phyloP scores from a whole-genome alignment of 2,113 vertebrate genomes.

The Chroicocephalus ridibundus region DNA sequence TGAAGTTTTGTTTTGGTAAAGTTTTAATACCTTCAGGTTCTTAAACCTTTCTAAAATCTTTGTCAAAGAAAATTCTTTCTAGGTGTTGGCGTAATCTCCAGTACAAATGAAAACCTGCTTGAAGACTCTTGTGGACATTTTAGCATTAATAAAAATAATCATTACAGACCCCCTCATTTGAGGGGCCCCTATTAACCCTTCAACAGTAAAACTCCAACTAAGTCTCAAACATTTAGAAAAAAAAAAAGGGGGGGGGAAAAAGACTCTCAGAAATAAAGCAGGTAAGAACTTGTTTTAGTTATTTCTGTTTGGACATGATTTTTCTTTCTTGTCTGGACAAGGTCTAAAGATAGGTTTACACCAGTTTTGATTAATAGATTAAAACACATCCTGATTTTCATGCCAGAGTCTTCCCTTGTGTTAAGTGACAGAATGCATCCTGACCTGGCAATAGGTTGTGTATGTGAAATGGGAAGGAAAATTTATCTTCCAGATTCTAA shows the following conservation, averaged over 20 bases:
- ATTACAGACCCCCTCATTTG: not conserved
- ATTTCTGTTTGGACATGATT: conserved; percentile 22
- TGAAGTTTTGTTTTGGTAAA: not conserved
- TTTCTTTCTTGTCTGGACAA: conserved; percentile 56
- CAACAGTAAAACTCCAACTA: not conserved
- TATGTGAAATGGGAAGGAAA: conserved; percentile 38
- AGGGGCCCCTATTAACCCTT: not conserved
- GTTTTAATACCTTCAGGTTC: not conserved
- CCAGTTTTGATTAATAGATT: conserved; percentile 42
- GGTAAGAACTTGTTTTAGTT: conserved; percentile 12
- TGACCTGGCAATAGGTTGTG: not conserved
- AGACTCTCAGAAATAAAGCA: not conserved
- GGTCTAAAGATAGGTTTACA: conserved; percentile 36
- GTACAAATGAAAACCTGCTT: not conserved
- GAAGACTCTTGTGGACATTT: not conserved
- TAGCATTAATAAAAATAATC: not conserved
- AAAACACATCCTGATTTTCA: conserved; percentile 38
- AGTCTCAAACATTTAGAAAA: not conserved
- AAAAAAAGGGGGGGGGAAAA: accelerated
- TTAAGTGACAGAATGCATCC: conserved; percentile 38
- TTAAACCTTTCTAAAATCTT: not conserved
- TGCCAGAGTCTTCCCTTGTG: conserved; percentile 19
- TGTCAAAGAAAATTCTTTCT: not conserved
- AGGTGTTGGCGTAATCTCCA: not conserved
- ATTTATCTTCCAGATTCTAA: conserved; percentile 55